Base-by-base conservation (phyloP, 2,113 vertebrate genomes). In the Falco punctatus region DNA sequence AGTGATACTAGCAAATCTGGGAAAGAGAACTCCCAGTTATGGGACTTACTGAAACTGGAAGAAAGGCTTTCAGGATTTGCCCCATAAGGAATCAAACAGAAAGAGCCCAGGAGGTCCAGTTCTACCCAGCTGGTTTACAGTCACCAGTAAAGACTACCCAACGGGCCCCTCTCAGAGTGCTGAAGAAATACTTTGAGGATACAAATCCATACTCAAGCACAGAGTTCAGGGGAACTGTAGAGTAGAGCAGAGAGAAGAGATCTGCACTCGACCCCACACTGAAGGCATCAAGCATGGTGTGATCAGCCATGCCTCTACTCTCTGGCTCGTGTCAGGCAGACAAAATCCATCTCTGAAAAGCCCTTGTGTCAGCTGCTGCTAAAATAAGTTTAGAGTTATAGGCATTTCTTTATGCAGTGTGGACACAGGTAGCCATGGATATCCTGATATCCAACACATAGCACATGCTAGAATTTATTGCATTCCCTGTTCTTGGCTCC, bases 231-330 rank as follows among this genome's bases (percentile, higher is more conserved):
- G 26, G 20, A 86, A 11, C 3, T 30, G 44, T 61, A 64, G 40
- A 27, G 13, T 6, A 33, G 35, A 83, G 23, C 23, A 69, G 49
- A 44, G 18, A 32, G 44, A 69, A 55, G 30, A 52, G 18, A 13
- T 0, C 1, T 27, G 16, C 14, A 23, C 27, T 44, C 1, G 0
- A 30, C 11, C 8, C 14, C 44, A 46, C 5, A 3, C 6, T 30
- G 32, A 77, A 61, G 49, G 52, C 10, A 44, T 2, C 2, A 3
- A 35, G 21, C 0, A 0, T 32, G 22, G n/a, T 28, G 24, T 49
- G 51, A 81, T 16, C 42, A 70, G 46, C 23, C 5, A 5, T 26
- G 6, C 69, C 77, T 51, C 35, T 55, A 22, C 40, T 55, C 16
- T 28, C 21, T 20, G 22, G 24, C 22, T 26, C 26, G 28, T 28